Conservation (phyloP, 2,888 invertebrate genomes). For the Odontothrips loti region DNA sequence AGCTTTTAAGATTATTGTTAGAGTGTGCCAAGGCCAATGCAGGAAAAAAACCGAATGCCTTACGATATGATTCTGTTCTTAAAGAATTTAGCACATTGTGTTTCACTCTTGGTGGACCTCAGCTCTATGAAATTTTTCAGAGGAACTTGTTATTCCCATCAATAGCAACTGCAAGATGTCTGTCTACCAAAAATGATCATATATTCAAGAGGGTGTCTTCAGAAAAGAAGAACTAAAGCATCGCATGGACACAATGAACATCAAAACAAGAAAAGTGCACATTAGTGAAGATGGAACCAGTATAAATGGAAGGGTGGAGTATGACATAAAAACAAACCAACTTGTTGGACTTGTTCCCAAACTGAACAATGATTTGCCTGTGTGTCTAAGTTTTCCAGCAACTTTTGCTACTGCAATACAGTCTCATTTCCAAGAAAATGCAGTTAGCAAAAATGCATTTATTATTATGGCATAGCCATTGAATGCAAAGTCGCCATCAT, state of each 20-base stretch:
- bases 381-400: conserved; percentile 31
- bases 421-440: conserved; percentile 31
- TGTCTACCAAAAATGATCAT: neutral
- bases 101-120: conserved; percentile 15
- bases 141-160: conserved; percentile 1
- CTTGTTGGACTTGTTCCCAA: conserved; percentile 15
- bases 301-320: neutral
- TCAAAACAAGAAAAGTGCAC: conserved; percentile 1
- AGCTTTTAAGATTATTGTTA: neutral
- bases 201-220: neutral
- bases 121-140: conserved; percentile 8
- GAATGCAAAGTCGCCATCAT: conserved; percentile 34
- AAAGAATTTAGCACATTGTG: conserved; percentile 5
- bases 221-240: neutral
- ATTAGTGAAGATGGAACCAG: neutral
- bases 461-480: conserved; percentile 37
- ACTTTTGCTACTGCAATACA: conserved; percentile 34
- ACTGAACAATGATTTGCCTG: conserved; percentile 33
- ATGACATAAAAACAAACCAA: conserved; percentile 5
- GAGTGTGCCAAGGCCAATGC: neutral
- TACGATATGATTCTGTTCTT: neutral
- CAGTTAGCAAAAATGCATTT: conserved; percentile 34
- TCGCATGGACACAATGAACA: neutral
- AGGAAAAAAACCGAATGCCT: neutral
- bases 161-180: neutral